phyloP scores from a whole-genome alignment of 2,113 vertebrate species.

The Corythaixoides concolor region DNA sequence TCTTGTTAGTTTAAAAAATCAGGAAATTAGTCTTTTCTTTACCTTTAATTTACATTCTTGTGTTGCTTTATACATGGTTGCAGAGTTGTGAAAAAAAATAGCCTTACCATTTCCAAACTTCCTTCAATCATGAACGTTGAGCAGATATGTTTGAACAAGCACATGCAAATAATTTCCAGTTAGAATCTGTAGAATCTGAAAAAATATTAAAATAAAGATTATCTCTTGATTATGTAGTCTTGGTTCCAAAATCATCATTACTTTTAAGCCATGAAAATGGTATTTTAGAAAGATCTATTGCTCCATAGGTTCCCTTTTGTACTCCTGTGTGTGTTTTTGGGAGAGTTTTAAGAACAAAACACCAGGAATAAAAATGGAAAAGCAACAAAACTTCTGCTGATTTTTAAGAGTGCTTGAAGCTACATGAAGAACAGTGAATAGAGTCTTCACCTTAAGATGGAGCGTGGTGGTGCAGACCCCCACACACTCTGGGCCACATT shows the following conservation, averaged over 20 bases:
- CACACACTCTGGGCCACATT: too few relatives aligned
- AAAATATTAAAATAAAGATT: background rate
- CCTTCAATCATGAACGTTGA: background rate
- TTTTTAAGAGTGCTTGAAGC: background rate
- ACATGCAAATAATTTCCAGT: background rate
- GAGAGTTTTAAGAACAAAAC: background rate
- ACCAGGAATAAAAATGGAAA: background rate
- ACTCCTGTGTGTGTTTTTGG: background rate
- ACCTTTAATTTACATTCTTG: background rate
- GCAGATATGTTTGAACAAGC: background rate
- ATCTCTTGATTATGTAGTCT: background rate
- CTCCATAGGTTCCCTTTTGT: background rate
- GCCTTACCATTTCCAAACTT: background rate
- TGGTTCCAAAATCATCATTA: background rate
- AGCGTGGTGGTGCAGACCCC: background rate
- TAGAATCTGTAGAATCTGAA: background rate
- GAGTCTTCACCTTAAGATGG: background rate
- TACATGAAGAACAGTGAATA: background rate
- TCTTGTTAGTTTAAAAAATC: background rate
- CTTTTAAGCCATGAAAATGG: background rate
- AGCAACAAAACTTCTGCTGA: accelerated
- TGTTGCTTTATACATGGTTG: background rate
- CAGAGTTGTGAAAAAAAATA: background rate
- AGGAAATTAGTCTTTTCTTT: background rate
- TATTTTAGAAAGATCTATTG: background rate